Percentiles rank a stretch among this genome's conserved stretches.
Evolutionary conservation across 2,113 vertebrate species (phyloP).

Genomic region (Rhynchomys soricoides): DNA sequence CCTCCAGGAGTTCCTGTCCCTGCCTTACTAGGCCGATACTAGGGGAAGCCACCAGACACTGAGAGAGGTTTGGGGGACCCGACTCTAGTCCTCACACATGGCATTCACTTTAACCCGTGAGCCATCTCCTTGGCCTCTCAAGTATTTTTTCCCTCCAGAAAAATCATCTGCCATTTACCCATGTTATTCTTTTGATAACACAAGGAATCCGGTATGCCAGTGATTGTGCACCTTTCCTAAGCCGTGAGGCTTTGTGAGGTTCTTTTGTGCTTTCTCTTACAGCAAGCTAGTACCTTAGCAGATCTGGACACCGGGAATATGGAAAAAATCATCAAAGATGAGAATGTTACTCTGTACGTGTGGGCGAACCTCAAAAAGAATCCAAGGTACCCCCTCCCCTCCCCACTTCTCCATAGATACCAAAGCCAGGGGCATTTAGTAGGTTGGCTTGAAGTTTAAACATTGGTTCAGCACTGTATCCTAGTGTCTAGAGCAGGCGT

Average conservation of each 20-base stretch:
- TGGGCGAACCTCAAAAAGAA: constrained; percentile 97
- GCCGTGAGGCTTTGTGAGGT: background rate
- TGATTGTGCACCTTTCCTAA: background rate
- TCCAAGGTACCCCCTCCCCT: constrained; percentile 84
- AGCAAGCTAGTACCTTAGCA: constrained; percentile 87
- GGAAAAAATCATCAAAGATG: constrained; percentile 88
- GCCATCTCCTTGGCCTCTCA: background rate
- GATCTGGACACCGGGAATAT: constrained; percentile 94
- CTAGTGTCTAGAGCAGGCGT: background rate
- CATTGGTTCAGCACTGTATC: background rate
- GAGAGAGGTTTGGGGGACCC: background rate
- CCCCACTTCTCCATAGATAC: background rate
- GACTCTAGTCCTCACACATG: too few relatives aligned
- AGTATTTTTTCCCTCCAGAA: background rate
- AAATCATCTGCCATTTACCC: background rate
- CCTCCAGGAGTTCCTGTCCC: background rate
- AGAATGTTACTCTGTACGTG: constrained; percentile 90
- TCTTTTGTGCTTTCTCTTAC: constrained; percentile 44
- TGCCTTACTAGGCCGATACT: background rate
- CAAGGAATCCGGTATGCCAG: background rate
- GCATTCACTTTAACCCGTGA: background rate
- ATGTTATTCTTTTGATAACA: background rate
- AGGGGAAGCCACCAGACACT: background rate
- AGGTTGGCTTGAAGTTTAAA: background rate
- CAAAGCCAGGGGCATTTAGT: background rate